Base-by-base conservation (phyloP, 2,888 invertebrate species). In the Dexiosoma caninum region DNA sequence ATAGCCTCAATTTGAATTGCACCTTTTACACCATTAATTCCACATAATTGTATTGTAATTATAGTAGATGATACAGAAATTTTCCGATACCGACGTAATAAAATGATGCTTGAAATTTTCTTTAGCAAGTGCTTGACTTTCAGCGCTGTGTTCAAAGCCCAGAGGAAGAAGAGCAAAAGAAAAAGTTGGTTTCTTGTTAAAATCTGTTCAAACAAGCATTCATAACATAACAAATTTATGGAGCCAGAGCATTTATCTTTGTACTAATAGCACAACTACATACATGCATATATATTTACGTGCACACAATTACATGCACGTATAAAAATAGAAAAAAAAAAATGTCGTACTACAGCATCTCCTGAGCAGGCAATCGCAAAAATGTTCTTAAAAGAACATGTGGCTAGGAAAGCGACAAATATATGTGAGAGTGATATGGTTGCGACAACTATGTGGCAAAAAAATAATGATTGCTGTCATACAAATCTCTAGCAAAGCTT, bases 161-260 rank as follows among this genome's bases (percentile, higher is more conserved):
- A 5, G 16, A 2, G 6, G 1, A 12, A 30, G 46, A 16, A 2
- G 6, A 59, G 19, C 30, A 60, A 0, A 19, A 8, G 14, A 9
- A n/a, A 16, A 32, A 46, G 23, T 35, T 27, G 23, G 32, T 42
- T 53, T 62, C 42, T 35, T 55, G 53, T 16, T 72, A 23, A 64
- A 72, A 72, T 62, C 32, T 62, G 44, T 44, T 72, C 1, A 44
- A 72, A 44, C 42, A 42, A 35, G 62, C 49, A 51, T 40, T 60
- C 30, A 32, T 21, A 70, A 40, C 37, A 14, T 12, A 40, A 32
- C 21, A 72, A 62, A 16, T 53, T 72, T 60, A 40, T 51, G 7
- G 23, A 60, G 21, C 27, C 40, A 59, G 0, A 40, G 37, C 37
- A 40, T 40, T 71, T 60, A 60, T 16, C 16, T 46, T n/a, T n/a